A percentile compares a stretch with the other conserved stretches of the same genome.
Conservation (phyloP, 1,140 invertebrate species). For the Pseudomyrmex cubaensis region DNA sequence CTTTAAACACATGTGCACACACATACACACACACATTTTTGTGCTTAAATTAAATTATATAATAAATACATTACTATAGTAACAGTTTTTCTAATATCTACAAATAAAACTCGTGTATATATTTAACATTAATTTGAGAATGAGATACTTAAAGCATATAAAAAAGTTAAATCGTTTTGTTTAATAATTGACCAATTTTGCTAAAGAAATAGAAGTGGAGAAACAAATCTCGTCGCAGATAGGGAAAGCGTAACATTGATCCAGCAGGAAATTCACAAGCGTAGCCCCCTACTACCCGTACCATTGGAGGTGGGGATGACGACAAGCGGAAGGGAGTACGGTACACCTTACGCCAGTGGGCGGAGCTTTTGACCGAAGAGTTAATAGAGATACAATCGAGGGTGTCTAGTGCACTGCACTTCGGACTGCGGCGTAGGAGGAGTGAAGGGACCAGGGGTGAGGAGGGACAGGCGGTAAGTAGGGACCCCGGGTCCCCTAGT, state of each 20-base stretch:
- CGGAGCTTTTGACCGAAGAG: conserved; percentile 77
- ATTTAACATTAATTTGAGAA: background rate
- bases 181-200: conserved; percentile 7
- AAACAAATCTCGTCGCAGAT: conserved; percentile 26
- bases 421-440: conserved; percentile 81
- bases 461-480: conserved; percentile 81
- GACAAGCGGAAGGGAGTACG: conserved; percentile 27
- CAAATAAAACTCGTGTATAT: background rate
- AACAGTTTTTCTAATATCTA: too few species aligned
- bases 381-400: conserved; percentile 86
- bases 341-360: conserved; percentile 73
- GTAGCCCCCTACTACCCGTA: conserved; percentile 64
- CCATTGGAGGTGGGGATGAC: conserved; percentile 60
- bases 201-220: background rate
- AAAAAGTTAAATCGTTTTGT: background rate
- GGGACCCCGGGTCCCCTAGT: conserved; percentile 82
- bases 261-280: conserved; percentile 54
- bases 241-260: conserved; percentile 62
- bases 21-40: too few species aligned
- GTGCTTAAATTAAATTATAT: background rate
- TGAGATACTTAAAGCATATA: background rate
- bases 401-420: conserved; percentile 83
- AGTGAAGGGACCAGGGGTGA: conserved; percentile 74
- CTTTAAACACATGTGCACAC: background rate
- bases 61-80: too few species aligned